phyloP scores from a whole-genome alignment of 64 coral and sea anemone genomes.

The Porites australiensis region DNA sequence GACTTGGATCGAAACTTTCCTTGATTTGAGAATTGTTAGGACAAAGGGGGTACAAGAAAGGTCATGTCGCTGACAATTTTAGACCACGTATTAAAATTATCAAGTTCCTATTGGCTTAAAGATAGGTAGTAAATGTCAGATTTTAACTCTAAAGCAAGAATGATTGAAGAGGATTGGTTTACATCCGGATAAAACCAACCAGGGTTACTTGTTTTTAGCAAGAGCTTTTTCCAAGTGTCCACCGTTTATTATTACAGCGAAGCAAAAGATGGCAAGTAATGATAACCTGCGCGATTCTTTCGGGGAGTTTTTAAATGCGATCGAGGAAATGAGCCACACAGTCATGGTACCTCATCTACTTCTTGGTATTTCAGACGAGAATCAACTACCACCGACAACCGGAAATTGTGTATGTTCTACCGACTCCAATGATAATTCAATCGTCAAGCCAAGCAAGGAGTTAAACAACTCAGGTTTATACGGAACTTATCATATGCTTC shows the following conservation, averaged over 20 bases:
- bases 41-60: no score
- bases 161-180: no score
- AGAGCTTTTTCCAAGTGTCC: not conserved
- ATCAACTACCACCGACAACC: not conserved
- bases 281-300: constrained; percentile 22
- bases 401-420: constrained; percentile 24
- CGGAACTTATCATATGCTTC: constrained; percentile 49
- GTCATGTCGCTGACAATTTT: no score
- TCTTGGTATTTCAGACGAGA: constrained; percentile 18
- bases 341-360: constrained; percentile 34
- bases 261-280: not conserved
- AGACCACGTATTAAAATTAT: no score
- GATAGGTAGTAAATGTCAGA: no score
- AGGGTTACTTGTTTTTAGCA: not conserved
- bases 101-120: no score
- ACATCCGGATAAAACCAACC: no score
- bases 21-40: no score
- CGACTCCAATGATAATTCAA: not conserved
- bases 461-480: constrained; percentile 1
- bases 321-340: constrained; percentile 41
- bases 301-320: constrained; percentile 13
- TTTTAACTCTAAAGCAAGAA: no score
- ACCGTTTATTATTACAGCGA: not conserved
- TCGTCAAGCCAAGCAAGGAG: constrained; percentile 22
- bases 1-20: no score